Evolutionary conservation across 2,888 invertebrate species (phyloP).

Genomic region (Cheilosia soror): DNA sequence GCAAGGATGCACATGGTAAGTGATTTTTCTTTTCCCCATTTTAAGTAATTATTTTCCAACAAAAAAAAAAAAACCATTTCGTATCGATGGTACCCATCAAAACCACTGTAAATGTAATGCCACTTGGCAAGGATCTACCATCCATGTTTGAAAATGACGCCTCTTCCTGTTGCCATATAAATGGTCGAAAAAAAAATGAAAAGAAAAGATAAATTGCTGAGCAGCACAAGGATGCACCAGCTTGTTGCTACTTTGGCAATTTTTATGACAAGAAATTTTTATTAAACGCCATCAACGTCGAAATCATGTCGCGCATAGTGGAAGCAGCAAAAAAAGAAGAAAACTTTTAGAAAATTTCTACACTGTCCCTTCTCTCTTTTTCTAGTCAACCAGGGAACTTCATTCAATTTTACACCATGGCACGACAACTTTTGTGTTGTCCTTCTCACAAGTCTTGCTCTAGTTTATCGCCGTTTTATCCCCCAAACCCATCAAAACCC

Average conservation of each 20-base stretch:
- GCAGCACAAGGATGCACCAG: conserved; percentile 56
- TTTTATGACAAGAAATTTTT: conserved; percentile 70
- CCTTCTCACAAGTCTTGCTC: conserved; percentile 62
- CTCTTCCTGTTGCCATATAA: conserved; percentile 11
- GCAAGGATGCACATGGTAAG: conserved; percentile 83
- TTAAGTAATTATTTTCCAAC: conserved; percentile 27
- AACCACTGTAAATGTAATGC: conserved; percentile 18
- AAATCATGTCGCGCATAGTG: conserved; percentile 60
- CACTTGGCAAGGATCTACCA: conserved; percentile 59
- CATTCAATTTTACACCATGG: conserved; percentile 60
- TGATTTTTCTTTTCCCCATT: conserved; percentile 52
- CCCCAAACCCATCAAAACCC: neutral
- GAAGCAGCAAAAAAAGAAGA: neutral
- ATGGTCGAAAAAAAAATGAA: neutral
- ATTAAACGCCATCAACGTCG: conserved; percentile 73
- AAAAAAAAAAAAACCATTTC: neutral
- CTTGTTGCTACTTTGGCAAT: conserved; percentile 72
- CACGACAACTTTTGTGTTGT: conserved; percentile 48
- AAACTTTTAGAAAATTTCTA: conserved; percentile 13
- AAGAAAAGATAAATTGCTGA: conserved; percentile 44
- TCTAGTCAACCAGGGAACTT: conserved; percentile 29
- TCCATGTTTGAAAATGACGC: neutral
- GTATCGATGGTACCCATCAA: conserved; percentile 20
- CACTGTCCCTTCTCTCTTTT: conserved; percentile 15
- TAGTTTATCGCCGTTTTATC: conserved; percentile 48